phyloP scores from a whole-genome alignment of 2,888 invertebrate species.

The Chorisops tibialis region DNA sequence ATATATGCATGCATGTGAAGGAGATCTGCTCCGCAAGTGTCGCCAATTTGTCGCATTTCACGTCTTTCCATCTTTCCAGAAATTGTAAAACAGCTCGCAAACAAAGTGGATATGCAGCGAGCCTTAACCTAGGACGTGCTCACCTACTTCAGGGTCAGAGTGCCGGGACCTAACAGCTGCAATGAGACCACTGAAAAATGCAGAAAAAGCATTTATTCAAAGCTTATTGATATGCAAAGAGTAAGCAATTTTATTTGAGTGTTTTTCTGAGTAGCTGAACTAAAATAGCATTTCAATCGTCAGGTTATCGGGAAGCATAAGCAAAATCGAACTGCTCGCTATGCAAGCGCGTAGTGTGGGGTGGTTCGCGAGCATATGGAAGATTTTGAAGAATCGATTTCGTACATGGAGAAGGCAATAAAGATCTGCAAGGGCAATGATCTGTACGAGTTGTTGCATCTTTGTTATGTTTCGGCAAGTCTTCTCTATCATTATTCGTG shows the following conservation, averaged over 20 bases:
- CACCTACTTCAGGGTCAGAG: constrained; percentile 70
- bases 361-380: constrained; percentile 71
- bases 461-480: constrained; percentile 69
- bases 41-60: too few relatives aligned
- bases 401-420: constrained; percentile 66
- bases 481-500: constrained; percentile 61
- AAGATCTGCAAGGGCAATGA: constrained; percentile 66
- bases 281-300: too few relatives aligned
- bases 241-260: constrained; percentile 54
- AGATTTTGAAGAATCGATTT: constrained; percentile 63
- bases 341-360: constrained; percentile 86
- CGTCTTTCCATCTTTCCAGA: constrained; percentile 53
- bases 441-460: constrained; percentile 69
- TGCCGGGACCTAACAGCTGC: constrained; percentile 54
- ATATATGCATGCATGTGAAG: too few relatives aligned
- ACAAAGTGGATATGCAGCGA: constrained; percentile 80
- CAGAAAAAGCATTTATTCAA: constrained; percentile 73
- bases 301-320: constrained; percentile 60
- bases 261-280: too few relatives aligned
- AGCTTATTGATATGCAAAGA: constrained; percentile 76
- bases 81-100: constrained; percentile 62
- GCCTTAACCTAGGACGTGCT: constrained; percentile 82
- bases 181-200: constrained; percentile 61
- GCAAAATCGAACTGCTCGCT: constrained; percentile 69
- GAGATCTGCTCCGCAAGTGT: too few relatives aligned